Base-by-base conservation (phyloP, 35 echinoderm and acorn worm species). In the Diadema setosum region DNA sequence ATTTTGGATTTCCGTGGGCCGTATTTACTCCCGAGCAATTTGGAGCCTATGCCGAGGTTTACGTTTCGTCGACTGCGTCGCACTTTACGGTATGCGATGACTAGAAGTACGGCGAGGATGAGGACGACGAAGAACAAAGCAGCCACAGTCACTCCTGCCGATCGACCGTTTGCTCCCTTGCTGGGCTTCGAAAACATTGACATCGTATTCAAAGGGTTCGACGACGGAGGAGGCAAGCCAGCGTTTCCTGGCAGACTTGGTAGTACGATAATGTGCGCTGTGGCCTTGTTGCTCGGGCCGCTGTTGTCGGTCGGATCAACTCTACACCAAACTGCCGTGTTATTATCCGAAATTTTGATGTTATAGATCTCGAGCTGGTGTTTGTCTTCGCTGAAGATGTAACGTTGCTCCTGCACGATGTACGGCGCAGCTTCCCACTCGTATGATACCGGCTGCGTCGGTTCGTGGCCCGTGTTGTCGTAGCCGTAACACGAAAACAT, bases 331-430 rank as follows among this genome's bases (percentile, higher is more conserved):
- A 78, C 73, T n/a, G 73, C 39, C 18, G 73, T 78, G 73, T 78
- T 78, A 41, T 78, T 78, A 20, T 78, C 73, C 73, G 73, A 78
- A 24, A 78, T 78, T 25, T 78, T 42, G 17, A 78, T 41, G 37
- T 78, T 36, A 23, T 39, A 78, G 1, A 78, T 78, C 37, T 39
- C 73, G 15, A 78, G 73, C 73, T 12, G 7, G 37, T 44, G 33
- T 78, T 78, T 78, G 73, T 44, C 73, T 21, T 78, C 73, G 73
- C 73, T 78, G 73, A 78, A 78, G 6, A 41, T 44, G 73, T 78
- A 78, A 41, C 73, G 73, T 20, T 78, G 73, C 20, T 78, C 73
- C n/a, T 78, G 73, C 25, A 78, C 73, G 73, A 78, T 78, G 34
- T 78, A 78, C 6, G 73, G 73, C 2, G 73, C 73, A 8, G 73